phyloP scores from a whole-genome alignment of 2,113 vertebrate genomes.

The Pygoscelis adeliae region DNA sequence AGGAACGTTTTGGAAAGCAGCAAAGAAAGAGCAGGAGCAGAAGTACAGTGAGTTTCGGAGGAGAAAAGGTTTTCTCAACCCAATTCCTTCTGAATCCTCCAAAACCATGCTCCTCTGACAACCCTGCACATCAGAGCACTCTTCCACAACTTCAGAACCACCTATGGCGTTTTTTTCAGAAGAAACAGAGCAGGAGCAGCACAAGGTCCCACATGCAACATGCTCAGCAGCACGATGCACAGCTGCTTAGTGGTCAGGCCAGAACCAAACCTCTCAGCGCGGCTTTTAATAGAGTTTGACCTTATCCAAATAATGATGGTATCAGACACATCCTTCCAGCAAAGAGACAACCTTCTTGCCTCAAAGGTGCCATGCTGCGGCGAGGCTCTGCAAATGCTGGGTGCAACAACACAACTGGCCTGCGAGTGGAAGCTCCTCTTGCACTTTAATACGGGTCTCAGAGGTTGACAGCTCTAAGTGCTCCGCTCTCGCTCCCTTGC shows the following conservation, averaged over 20 bases:
- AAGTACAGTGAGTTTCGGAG: not conserved
- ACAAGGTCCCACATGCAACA: rapidly evolving
- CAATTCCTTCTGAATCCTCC: not conserved
- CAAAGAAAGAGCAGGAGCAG: not conserved
- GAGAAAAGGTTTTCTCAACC: not conserved
- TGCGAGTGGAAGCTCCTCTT: rapidly evolving
- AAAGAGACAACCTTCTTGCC: not conserved
- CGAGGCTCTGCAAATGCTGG: not conserved
- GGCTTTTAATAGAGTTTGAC: not conserved
- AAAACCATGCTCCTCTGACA: not conserved
- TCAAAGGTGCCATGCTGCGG: not conserved
- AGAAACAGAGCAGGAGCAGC: not conserved
- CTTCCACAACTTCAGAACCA: not conserved
- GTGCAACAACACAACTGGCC: too few species aligned
- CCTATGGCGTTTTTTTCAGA: not conserved
- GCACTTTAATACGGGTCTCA: not conserved
- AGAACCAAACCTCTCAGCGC: not conserved
- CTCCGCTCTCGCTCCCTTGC: not conserved
- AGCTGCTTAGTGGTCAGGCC: not conserved
- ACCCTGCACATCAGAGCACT: not conserved
- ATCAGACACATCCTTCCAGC: not conserved
- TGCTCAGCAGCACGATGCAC: not conserved
- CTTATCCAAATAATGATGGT: not conserved
- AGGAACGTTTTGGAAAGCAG: not conserved
- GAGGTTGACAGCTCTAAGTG: not conserved